These are phyloP conservation scores for Sus cebifrons DNA, from an alignment of 2,797 vertebrate species.

Conservation along the genomic window DNA sequence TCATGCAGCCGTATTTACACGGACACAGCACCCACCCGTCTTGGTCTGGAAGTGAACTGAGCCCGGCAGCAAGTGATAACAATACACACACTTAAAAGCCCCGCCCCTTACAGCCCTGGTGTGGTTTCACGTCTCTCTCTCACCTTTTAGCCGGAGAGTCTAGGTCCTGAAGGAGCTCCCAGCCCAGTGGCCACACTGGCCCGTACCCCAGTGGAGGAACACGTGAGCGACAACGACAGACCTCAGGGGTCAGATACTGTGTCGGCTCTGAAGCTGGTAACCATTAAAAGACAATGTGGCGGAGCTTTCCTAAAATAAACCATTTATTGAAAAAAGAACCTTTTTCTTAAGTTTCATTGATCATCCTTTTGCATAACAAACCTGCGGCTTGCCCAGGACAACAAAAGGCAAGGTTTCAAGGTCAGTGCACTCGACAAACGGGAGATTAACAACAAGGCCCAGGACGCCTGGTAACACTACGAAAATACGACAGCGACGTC, in stretches of 20 bases:
- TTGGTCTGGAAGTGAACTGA: not conserved
- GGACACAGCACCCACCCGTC: not conserved
- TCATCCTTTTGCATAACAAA: slow-evolving; percentile 91
- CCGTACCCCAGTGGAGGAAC: not conserved
- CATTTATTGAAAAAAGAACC: slow-evolving; percentile 92
- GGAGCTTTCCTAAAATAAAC: slow-evolving; percentile 93
- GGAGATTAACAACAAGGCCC: slow-evolving; percentile 89
- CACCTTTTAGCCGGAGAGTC: not conserved
- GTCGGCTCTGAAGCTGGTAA: not conserved
- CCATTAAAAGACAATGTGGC: slow-evolving; percentile 67
- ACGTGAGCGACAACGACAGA: accelerated
- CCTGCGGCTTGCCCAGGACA: slow-evolving; percentile 89
- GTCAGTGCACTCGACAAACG: slow-evolving; percentile 91
- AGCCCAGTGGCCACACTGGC: accelerated
- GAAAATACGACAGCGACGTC: slow-evolving; percentile 89
- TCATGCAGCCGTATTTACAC: not conserved
- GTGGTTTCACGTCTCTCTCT: accelerated
- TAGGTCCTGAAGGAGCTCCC: accelerated
- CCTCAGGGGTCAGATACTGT: accelerated
- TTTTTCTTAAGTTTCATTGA: slow-evolving; percentile 88
- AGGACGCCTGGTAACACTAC: slow-evolving; percentile 89
- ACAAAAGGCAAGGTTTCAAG: slow-evolving; percentile 89
- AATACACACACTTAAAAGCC: not conserved
- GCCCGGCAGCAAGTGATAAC: not conserved
- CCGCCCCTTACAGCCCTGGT: not conserved